phyloP scores from a whole-genome alignment of 1,140 invertebrate species.

The Ips typographus region DNA sequence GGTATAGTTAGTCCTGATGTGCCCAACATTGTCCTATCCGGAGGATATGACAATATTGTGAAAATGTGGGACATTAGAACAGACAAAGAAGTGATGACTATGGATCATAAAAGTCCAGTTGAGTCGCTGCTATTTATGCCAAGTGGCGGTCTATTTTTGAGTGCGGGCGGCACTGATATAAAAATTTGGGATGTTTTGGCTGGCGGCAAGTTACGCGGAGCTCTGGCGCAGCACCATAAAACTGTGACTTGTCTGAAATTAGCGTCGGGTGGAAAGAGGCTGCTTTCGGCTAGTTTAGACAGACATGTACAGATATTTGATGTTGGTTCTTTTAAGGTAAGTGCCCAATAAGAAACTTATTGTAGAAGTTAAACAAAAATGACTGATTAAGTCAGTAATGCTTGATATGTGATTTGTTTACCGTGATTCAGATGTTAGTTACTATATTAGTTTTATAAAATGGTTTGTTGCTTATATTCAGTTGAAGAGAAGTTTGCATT shows the following conservation, averaged over 20 bases:
- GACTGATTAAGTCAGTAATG: no score
- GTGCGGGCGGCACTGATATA: constrained; percentile 89
- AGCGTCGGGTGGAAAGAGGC: constrained; percentile 74
- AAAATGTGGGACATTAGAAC: constrained; percentile 87
- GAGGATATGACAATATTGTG: constrained; percentile 91
- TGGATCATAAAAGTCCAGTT: constrained; percentile 89
- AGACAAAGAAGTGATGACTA: constrained; percentile 66
- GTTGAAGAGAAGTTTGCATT: constrained; percentile 5
- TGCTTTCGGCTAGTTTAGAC: constrained; percentile 90
- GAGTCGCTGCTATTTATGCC: constrained; percentile 89
- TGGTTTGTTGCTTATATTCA: not conserved
- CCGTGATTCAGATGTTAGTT: no score
- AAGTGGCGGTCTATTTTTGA: constrained; percentile 85
- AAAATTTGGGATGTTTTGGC: constrained; percentile 91
- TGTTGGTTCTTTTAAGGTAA: constrained; percentile 74
- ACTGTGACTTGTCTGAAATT: constrained; percentile 84
- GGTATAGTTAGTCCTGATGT: constrained; percentile 77
- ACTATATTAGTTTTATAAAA: not conserved
- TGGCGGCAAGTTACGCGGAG: constrained; percentile 79
- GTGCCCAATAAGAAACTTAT: not conserved
- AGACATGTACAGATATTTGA: constrained; percentile 95
- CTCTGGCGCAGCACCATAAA: constrained; percentile 88
- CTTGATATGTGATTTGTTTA: no score
- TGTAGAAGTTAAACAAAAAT: not conserved
- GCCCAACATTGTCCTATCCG: constrained; percentile 77